Percentiles rank a stretch among this genome's conserved stretches.
Evolutionary conservation across 1,140 invertebrate species (phyloP).

Genomic region (Drosophila bocki): DNA sequence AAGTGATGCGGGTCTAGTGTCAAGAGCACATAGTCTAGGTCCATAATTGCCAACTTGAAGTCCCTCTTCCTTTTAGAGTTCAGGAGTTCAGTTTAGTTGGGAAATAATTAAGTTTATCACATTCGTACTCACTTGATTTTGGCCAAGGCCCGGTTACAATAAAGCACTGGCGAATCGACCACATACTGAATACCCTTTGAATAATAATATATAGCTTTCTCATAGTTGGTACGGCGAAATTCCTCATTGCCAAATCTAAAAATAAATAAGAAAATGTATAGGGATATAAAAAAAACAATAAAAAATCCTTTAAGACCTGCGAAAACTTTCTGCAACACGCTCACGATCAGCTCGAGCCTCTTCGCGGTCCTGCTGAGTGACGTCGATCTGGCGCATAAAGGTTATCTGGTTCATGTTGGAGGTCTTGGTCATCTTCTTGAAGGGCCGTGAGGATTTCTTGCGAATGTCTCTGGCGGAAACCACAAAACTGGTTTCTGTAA

Average conservation of each 20-base stretch:
- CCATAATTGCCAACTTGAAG: slow-evolving; percentile 27
- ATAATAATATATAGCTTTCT: slow-evolving; percentile 46
- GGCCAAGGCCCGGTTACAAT: slow-evolving; percentile 52
- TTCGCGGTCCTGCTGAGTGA: background rate
- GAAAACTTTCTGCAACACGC: slow-evolving; percentile 44
- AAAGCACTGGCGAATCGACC: slow-evolving; percentile 54
- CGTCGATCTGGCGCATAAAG: slow-evolving; percentile 59
- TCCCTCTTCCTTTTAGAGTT: slow-evolving; percentile 1
- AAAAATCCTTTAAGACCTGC: slow-evolving; percentile 17
- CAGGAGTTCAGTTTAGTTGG: slow-evolving; percentile 18
- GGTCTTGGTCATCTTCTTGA: background rate
- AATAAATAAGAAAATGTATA: background rate
- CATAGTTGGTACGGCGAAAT: slow-evolving; percentile 42
- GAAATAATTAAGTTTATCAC: too few species aligned
- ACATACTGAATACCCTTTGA: slow-evolving; percentile 45
- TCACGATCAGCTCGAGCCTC: slow-evolving; percentile 37
- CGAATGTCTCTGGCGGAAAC: background rate
- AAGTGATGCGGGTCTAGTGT: slow-evolving; percentile 20
- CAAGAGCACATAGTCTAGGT: slow-evolving; percentile 44
- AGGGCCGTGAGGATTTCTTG: slow-evolving; percentile 1
- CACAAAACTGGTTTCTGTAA: slow-evolving; percentile 35
- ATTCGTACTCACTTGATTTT: slow-evolving; percentile 44
- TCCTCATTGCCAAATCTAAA: slow-evolving; percentile 56
- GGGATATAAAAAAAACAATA: background rate
- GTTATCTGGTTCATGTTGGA: slow-evolving; percentile 36